Base-by-base conservation (phyloP, 1,140 invertebrate species). In the Oryctes rhinoceros region DNA sequence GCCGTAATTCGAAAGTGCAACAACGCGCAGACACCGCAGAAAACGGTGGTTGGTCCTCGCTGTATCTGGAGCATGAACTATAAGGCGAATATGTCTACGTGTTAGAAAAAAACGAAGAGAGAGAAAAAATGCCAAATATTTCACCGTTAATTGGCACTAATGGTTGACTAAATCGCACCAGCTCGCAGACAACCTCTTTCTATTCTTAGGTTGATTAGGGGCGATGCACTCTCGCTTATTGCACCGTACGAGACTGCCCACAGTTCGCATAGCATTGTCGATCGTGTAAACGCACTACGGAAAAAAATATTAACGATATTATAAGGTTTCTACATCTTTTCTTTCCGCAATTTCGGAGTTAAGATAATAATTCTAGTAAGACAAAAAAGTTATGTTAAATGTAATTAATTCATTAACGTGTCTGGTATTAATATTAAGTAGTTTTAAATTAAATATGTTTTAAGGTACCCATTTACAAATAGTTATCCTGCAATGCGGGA, bases 91-190 rank as follows among this genome's bases (percentile, higher is more conserved):
- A 20, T 71, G n/a, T 71, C 53, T n/a, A 15, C 18, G 53, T 59
- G 18, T 49, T 59, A 59, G 65, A 13, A 71, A 71, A 71, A 71
- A 71, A 71, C 65, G 35, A 37, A 67, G n/a, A 67, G 62, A 24
- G 65, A 37, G 65, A 37, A 71, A 71, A 71, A 71, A 71, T 35
- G 11, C 65, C 65, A 71, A 71, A 71, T 71, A 71, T 71, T 71
- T 71, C 65, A 71, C 65, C 65, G 65, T 24, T 71, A 71, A 71
- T 71, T 71, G 65, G 65, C 65, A 71, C 65, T 71, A 71, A 71
- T 71, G 65, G 24, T 71, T 71, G 65, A 13, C 65, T 71, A 71
- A 71, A 71, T 71, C 65, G 65, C 65, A 37, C 24, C 65, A 59
- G 53, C 53, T 59, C 15, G 20, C 65, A 71, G 65, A 71, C 65